phyloP scores from a whole-genome alignment of 35 echinoderm and acorn worm genomes.

The Stichopus chloronotus region DNA sequence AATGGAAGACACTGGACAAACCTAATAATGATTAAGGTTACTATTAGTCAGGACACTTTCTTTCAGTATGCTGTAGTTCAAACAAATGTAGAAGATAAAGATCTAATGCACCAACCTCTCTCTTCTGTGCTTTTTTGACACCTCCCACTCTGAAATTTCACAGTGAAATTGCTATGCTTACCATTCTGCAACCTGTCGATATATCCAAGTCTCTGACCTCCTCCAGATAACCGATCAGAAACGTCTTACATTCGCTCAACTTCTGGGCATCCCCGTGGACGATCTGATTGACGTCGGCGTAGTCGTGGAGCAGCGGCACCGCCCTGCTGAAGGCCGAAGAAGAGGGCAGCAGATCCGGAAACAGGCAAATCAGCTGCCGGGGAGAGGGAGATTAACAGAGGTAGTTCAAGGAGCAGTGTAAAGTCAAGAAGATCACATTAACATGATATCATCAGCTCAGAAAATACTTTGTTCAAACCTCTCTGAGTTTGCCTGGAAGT shows the following conservation, averaged over 20 bases:
- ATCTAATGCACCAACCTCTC: too few relatives aligned
- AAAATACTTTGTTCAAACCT: too few relatives aligned
- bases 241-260: conserved; percentile 67
- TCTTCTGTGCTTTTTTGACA: too few relatives aligned
- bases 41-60: too few relatives aligned
- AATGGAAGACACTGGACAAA: too few relatives aligned
- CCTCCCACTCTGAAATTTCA: too few relatives aligned
- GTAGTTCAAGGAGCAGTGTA: not conserved
- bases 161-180: too few relatives aligned
- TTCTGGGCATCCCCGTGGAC: conserved; percentile 58
- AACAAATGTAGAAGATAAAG: too few relatives aligned
- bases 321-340: conserved; percentile 82
- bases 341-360: conserved; percentile 83
- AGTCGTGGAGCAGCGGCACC: conserved; percentile 87
- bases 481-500: too few relatives aligned
- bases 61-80: too few relatives aligned
- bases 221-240: conserved; percentile 69
- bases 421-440: not conserved
- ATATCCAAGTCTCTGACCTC: conserved; percentile 72
- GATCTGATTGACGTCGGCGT: conserved; percentile 90
- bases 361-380: conserved; percentile 88
- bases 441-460: too few relatives aligned
- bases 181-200: conserved; percentile 75
- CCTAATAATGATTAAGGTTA: too few relatives aligned
- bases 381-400: not conserved